Evolutionary conservation across 2,113 vertebrate species (phyloP).

Genomic region (Panthera uncia): DNA sequence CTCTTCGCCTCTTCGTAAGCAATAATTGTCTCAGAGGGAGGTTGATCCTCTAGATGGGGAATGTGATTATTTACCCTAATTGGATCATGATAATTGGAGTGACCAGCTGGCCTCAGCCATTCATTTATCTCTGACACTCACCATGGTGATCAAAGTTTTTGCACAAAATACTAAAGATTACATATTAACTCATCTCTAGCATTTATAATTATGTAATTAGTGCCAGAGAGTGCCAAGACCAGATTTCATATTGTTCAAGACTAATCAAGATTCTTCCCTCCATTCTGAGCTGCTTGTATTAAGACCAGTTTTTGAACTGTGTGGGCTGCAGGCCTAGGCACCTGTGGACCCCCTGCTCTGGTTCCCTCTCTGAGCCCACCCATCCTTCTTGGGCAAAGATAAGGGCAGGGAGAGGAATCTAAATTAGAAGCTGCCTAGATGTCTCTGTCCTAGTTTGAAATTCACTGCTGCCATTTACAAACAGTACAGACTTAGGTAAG

Average conservation of each 20-base stretch:
- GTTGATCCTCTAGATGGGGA: slow-evolving; percentile 16
- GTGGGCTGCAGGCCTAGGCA: neutral
- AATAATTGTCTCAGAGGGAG: slow-evolving; percentile 37
- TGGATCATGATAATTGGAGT: slow-evolving; percentile 41
- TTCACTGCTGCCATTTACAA: neutral
- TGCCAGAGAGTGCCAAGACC: slow-evolving; percentile 6
- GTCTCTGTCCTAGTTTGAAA: neutral
- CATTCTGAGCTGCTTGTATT: slow-evolving; percentile 31
- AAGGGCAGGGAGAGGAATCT: neutral
- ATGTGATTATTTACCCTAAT: slow-evolving; percentile 55
- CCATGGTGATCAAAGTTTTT: slow-evolving; percentile 54
- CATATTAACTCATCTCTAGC: slow-evolving; percentile 39
- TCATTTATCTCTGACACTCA: slow-evolving; percentile 52
- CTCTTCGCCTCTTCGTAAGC: neutral
- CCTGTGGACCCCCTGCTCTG: neutral
- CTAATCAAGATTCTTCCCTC: neutral
- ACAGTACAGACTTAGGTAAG: neutral
- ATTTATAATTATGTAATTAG: slow-evolving; percentile 57
- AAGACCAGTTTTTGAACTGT: neutral
- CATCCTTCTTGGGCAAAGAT: neutral
- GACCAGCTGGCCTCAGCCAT: slow-evolving; percentile 55
- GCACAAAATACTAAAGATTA: slow-evolving; percentile 49
- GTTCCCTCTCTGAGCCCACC: neutral
- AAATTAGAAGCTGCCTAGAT: neutral
- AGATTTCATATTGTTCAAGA: slow-evolving; percentile 28